These are phyloP conservation scores for Nephrocerus scutellatus DNA, from an alignment of 2,888 invertebrate genomes.

Conservation along the genomic window DNA sequence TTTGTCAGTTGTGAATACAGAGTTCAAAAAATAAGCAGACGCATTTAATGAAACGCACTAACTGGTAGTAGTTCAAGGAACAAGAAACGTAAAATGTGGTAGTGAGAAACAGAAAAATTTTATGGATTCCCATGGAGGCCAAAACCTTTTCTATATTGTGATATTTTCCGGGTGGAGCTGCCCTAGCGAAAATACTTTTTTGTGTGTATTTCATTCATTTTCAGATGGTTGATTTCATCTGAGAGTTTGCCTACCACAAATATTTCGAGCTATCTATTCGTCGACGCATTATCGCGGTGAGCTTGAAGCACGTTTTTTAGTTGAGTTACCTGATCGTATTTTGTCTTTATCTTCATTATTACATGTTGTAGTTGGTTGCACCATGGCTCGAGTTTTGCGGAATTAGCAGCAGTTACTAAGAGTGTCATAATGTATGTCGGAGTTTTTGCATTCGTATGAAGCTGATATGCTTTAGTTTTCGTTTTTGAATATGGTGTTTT, in stretches of 20 bases:
- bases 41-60: no score
- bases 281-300: background rate
- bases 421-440: conserved; percentile 2
- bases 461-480: no score
- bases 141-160: no score
- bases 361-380: conserved; percentile 3
- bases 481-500: background rate
- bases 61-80: no score
- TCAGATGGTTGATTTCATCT: conserved; percentile 3
- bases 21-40: no score
- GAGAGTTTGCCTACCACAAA: background rate
- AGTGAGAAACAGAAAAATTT: no score
- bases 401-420: conserved; percentile 1
- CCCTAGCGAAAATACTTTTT: no score
- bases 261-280: conserved; percentile 1
- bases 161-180: no score
- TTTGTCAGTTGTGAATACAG: no score
- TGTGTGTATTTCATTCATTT: no score
- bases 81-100: no score
- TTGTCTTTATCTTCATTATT: background rate
- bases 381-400: background rate
- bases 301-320: background rate
- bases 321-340: conserved; percentile 1
- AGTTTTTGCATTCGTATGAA: conserved; percentile 1
- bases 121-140: no score